A percentile compares a stretch with the other conserved stretches of the same genome.
phyloP scores from a whole-genome alignment of 2,888 invertebrate genomes.

The Trichogramma dendrolimi region DNA sequence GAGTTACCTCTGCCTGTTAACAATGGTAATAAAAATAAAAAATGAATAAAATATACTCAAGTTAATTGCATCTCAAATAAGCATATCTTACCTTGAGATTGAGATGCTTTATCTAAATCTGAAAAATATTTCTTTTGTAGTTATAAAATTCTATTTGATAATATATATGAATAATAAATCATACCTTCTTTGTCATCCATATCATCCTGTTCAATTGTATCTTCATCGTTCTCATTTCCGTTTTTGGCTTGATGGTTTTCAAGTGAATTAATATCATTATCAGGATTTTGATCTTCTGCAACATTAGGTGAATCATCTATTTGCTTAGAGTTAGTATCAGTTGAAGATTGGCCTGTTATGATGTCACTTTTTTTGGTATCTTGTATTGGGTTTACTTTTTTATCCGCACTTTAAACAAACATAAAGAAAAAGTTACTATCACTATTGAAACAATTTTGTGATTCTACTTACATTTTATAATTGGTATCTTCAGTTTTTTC shows the following conservation, averaged over 20 bases:
- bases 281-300: slow-evolving; percentile 5
- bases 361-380: too few relatives aligned
- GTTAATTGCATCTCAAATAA: not conserved
- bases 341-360: too few relatives aligned
- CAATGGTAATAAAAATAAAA: not conserved
- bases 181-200: not conserved
- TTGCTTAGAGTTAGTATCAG: not conserved
- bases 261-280: slow-evolving; percentile 4
- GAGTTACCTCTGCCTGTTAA: too few relatives aligned
- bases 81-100: not conserved
- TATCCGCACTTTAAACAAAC: too few relatives aligned
- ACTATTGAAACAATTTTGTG: too few relatives aligned
- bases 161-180: not conserved
- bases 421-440: too few relatives aligned
- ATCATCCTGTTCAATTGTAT: slow-evolving; percentile 1
- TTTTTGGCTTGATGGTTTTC: slow-evolving; percentile 16
- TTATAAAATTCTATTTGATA: not conserved
- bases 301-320: not conserved
- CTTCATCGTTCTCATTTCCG: slow-evolving; percentile 10
- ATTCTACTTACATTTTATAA: too few relatives aligned
- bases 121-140: slow-evolving; percentile 1
- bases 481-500: too few relatives aligned
- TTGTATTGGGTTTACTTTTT: too few relatives aligned
- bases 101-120: not conserved
- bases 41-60: not conserved